Evolutionary conservation across 2,797 vertebrate genomes (phyloP).

Genomic region (Serranus cabrilla): DNA sequence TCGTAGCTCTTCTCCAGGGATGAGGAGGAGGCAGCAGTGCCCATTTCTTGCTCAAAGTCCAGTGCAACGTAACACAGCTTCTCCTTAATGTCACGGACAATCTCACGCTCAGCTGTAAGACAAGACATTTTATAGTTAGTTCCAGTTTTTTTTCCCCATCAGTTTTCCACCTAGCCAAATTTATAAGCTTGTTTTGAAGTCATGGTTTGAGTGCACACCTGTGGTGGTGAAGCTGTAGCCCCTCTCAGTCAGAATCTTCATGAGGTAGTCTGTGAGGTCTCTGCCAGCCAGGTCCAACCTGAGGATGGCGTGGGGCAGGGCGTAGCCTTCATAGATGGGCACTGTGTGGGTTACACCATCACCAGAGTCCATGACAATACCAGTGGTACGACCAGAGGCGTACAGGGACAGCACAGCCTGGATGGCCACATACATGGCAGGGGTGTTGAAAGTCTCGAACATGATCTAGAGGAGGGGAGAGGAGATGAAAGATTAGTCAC

Average conservation of each 20-base stretch:
- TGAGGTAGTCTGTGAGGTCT: constrained; percentile 99
- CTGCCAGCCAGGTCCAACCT: constrained; percentile 98
- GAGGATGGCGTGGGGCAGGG: constrained; percentile 97
- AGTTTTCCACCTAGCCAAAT: fast-evolving
- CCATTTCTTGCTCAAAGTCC: constrained; percentile 99
- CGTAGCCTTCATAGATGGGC: constrained; percentile 98
- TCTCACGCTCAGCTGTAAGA: constrained; percentile 91
- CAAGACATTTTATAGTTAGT: not conserved
- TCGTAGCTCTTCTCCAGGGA: constrained; percentile 98
- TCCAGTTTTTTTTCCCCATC: not conserved
- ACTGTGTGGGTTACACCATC: constrained; percentile 98
- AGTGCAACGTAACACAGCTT: constrained; percentile 97
- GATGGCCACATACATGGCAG: constrained; percentile 99
- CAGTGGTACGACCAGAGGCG: constrained; percentile 97
- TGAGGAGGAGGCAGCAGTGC: constrained; percentile 93
- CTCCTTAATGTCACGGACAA: constrained; percentile 98
- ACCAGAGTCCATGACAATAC: constrained; percentile 99
- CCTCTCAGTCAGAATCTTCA: constrained; percentile 99
- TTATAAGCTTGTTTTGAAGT: not conserved
- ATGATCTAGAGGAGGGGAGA: constrained; percentile 89
- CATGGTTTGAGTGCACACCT: constrained; percentile 52
- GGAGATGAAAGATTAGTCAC: not conserved
- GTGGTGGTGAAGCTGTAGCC: constrained; percentile 99
- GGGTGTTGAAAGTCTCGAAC: constrained; percentile 99
- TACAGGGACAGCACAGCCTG: constrained; percentile 99